A percentile compares a stretch with the other conserved stretches of the same genome.
Evolutionary conservation across 2,113 vertebrate species (phyloP).

Genomic region (Vulpes ferrilata): DNA sequence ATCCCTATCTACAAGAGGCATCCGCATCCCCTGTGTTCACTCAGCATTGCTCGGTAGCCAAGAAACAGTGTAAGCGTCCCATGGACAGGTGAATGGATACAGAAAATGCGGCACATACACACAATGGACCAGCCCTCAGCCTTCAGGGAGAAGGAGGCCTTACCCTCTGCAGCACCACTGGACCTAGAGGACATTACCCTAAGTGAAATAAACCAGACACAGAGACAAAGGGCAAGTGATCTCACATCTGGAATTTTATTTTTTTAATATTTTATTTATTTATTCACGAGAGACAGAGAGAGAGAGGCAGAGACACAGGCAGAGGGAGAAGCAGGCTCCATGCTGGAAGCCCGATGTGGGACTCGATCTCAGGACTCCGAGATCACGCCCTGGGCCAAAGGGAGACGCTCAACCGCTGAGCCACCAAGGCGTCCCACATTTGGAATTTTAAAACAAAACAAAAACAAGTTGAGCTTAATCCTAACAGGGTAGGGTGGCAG

Average conservation of each 20-base stretch:
- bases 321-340: too few species aligned
- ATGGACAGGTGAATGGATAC: not conserved
- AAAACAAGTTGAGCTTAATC: not conserved
- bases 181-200: not conserved
- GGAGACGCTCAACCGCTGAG: too few species aligned
- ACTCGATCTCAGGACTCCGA: too few species aligned
- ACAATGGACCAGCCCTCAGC: not conserved
- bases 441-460: not conserved
- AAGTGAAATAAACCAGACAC: not conserved
- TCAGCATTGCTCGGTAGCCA: not conserved
- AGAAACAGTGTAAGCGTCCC: not conserved
- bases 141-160: not conserved
- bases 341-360: too few species aligned
- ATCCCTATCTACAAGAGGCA: not conserved
- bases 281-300: too few species aligned
- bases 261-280: too few species aligned
- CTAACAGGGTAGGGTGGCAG: not conserved
- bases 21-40: not conserved
- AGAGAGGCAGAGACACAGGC: too few species aligned
- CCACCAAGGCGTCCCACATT: not conserved
- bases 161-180: not conserved
- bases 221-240: not conserved
- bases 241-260: not conserved
- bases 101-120: not conserved
- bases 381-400: too few species aligned